phyloP scores from a whole-genome alignment of 2,113 vertebrate genomes.

The Corythoichthys intestinalis region DNA sequence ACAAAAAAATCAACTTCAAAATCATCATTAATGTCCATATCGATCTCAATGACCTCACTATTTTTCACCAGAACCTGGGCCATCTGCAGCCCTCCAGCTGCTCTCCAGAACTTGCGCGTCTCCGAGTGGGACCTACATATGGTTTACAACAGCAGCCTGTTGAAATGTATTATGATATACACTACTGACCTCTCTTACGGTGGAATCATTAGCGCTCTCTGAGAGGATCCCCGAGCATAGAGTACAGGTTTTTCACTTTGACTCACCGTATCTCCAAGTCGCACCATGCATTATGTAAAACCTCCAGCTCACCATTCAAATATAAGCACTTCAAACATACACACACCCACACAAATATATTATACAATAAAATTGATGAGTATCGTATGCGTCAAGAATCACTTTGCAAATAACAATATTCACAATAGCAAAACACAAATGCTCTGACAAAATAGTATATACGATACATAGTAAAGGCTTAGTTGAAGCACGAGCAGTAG shows the following conservation, averaged over 20 bases:
- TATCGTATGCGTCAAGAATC: background rate
- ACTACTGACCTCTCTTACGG: constrained; percentile 71
- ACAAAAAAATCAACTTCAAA: constrained; percentile 23
- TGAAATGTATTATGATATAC: constrained; percentile 73
- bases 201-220: constrained; percentile 49
- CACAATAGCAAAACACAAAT: background rate
- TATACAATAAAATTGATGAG: background rate
- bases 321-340: constrained; percentile 17
- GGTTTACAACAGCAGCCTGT: constrained; percentile 68
- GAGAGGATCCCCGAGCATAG: constrained; percentile 42
- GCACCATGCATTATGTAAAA: constrained; percentile 53
- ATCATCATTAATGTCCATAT: constrained; percentile 31
- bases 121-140: constrained; percentile 61
- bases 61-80: constrained; percentile 41
- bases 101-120: constrained; percentile 66
- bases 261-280: constrained; percentile 42
- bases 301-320: constrained; percentile 26
- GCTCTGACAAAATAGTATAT: background rate
- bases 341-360: background rate
- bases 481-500: background rate
- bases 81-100: constrained; percentile 77
- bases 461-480: too few relatives aligned
- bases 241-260: constrained; percentile 52
- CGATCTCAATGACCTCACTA: constrained; percentile 29
- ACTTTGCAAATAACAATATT: background rate